A percentile compares a stretch with the other conserved stretches of the same genome.
Evolutionary conservation across 1,140 invertebrate genomes (phyloP).

Genomic region (Apis laboriosa): DNA sequence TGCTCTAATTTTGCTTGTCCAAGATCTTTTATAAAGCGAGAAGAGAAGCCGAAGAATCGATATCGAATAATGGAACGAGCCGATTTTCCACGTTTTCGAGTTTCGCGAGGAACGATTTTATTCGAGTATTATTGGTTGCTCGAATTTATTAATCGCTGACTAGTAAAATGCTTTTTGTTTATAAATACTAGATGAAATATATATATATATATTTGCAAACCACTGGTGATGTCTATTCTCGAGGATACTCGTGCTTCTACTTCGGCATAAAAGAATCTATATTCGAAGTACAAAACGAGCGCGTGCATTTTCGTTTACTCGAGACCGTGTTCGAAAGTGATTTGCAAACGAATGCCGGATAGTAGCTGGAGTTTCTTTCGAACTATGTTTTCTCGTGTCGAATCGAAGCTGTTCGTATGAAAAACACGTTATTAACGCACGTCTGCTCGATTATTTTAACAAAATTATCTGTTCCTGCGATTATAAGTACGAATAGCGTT

Average conservation of each 20-base stretch:
- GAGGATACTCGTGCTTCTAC: conserved; percentile 58
- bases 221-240: conserved; percentile 40
- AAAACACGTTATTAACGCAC: too few relatives aligned
- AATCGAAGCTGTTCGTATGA: background rate
- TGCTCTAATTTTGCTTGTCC: conserved; percentile 46
- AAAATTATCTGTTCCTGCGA: background rate
- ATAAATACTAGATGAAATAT: conserved; percentile 62
- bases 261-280: conserved; percentile 38
- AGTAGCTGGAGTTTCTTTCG: conserved; percentile 9
- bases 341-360: background rate
- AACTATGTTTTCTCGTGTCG: background rate
- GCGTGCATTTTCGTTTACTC: background rate
- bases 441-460: conserved; percentile 6
- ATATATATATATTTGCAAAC: conserved; percentile 21
- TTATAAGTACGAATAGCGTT: background rate
- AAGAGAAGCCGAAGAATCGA: background rate
- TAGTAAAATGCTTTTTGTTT: conserved; percentile 42
- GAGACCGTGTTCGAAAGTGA: background rate
- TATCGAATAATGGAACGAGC: background rate
- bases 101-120: conserved; percentile 11
- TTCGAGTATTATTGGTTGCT: background rate
- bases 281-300: conserved; percentile 10
- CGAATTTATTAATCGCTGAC: conserved; percentile 3
- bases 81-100: conserved; percentile 19
- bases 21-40: conserved; percentile 25